A percentile compares a stretch with the other conserved stretches of the same genome.
These are phyloP conservation scores for Eupithecia insigniata DNA, from an alignment of 2,888 invertebrate genomes.

Conservation along the genomic window DNA sequence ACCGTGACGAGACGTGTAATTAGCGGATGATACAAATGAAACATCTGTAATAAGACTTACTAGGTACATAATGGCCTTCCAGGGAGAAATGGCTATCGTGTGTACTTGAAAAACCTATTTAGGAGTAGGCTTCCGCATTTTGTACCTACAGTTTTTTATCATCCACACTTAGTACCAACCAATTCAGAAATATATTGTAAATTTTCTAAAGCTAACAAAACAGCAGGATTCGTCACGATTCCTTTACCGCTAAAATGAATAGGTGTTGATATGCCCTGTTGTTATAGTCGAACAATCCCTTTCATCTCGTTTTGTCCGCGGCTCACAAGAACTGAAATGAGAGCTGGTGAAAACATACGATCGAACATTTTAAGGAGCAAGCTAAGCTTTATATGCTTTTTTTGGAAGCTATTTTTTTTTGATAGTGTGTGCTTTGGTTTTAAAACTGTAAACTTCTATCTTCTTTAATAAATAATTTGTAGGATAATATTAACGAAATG, in stretches of 20 bases:
- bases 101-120: too few species aligned
- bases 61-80: not conserved
- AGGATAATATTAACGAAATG: too few species aligned
- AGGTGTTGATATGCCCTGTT: slow-evolving; percentile 36
- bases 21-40: not conserved
- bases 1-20: too few species aligned
- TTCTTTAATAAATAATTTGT: too few species aligned
- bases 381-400: not conserved
- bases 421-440: too few species aligned
- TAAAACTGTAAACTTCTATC: too few species aligned
- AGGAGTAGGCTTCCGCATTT: not conserved
- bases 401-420: too few species aligned
- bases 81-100: too few species aligned
- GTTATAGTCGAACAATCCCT: slow-evolving; percentile 57
- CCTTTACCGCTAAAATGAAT: slow-evolving; percentile 20
- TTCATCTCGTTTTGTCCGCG: slow-evolving; percentile 67
- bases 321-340: slow-evolving; percentile 58
- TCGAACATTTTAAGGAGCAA: not conserved
- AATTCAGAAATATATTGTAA: too few species aligned
- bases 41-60: too few species aligned
- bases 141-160: too few species aligned
- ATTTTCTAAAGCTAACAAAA: not conserved
- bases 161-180: too few species aligned
- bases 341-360: slow-evolving; percentile 46
- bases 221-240: not conserved